Evolutionary conservation across 2,888 invertebrate genomes (phyloP).

Genomic region (Muschampia plurimacula): DNA sequence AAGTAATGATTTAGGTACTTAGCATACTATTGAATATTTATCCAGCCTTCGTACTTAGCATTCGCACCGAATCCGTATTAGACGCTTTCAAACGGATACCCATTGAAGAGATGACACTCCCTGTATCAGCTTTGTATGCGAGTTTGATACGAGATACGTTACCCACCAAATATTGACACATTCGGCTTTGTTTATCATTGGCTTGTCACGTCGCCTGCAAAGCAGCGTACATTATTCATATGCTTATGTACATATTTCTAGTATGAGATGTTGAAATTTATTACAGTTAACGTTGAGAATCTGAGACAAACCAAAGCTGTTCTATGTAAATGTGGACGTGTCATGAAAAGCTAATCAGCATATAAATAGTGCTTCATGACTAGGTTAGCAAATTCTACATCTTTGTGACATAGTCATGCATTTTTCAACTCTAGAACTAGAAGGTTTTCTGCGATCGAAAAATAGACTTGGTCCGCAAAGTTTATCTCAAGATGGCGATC

Average conservation of each 20-base stretch:
- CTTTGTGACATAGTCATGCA: too few relatives aligned
- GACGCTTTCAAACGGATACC: slow-evolving; percentile 1
- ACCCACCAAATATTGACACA: slow-evolving; percentile 21
- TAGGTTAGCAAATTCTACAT: too few relatives aligned
- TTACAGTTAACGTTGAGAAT: background rate
- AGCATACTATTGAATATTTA: background rate
- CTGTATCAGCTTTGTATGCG: background rate
- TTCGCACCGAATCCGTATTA: background rate
- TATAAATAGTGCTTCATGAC: background rate
- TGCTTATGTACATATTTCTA: background rate
- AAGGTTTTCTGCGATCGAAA: too few relatives aligned
- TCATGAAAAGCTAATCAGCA: background rate
- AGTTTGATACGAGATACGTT: slow-evolving; percentile 2
- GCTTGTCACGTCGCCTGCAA: slow-evolving; percentile 6
- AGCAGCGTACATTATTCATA: background rate
- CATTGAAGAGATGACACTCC: slow-evolving; percentile 4
- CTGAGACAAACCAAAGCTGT: background rate
- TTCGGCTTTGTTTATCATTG: slow-evolving; percentile 8
- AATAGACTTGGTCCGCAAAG: too few relatives aligned
- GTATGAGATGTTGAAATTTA: background rate
- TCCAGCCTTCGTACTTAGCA: background rate
- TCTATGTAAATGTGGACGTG: background rate
- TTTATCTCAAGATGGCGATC: too few relatives aligned
- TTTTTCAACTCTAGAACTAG: too few relatives aligned
- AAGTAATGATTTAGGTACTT: too few relatives aligned